phyloP scores from a whole-genome alignment of 1,140 invertebrate species.

The Diachasmimorpha longicaudata region DNA sequence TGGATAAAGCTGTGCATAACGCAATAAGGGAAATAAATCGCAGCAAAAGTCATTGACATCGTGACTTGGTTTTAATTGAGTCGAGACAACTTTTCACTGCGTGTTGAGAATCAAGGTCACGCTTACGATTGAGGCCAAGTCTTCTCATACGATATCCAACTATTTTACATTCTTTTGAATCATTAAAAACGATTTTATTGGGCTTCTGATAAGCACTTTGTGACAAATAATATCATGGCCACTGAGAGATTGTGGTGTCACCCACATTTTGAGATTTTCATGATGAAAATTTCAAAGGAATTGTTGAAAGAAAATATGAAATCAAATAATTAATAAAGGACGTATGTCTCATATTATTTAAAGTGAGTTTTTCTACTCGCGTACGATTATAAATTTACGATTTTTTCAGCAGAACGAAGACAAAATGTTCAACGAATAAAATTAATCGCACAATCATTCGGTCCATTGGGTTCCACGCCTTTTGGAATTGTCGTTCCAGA shows the following conservation, averaged over 20 bases:
- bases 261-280: too few species aligned
- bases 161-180: neutral
- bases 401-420: neutral
- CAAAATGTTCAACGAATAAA: neutral
- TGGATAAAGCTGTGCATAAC: neutral
- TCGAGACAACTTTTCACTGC: conserved; percentile 28
- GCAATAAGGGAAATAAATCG: conserved; percentile 37
- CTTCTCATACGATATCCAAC: neutral
- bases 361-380: too few species aligned
- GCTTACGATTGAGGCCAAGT: conserved; percentile 2
- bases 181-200: too few species aligned
- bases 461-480: neutral
- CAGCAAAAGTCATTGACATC: conserved; percentile 45
- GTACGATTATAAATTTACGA: neutral
- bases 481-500: neutral
- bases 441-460: neutral
- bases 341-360: too few species aligned
- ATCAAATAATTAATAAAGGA: too few species aligned
- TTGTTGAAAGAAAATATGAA: too few species aligned
- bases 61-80: conserved; percentile 50
- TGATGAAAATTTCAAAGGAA: too few species aligned
- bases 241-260: too few species aligned
- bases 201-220: too few species aligned
- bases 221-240: too few species aligned
- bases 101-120: conserved; percentile 16